These are phyloP conservation scores for Cantharis rustica DNA, from an alignment of 2,888 invertebrate species.

Conservation along the genomic window DNA sequence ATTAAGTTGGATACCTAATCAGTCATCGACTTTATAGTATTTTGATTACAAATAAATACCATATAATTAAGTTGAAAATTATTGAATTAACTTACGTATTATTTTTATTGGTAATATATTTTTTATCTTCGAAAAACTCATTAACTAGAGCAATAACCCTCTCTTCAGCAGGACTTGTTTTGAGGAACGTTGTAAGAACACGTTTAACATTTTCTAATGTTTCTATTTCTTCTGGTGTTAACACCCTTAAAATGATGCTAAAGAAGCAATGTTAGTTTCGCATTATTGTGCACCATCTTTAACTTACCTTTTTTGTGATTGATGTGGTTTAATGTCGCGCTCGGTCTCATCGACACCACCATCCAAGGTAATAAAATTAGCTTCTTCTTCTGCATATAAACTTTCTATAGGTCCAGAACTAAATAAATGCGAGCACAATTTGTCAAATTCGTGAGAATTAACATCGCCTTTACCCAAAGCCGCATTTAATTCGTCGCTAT, in stretches of 20 bases:
- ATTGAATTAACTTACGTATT: slow-evolving; percentile 44
- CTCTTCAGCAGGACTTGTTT: slow-evolving; percentile 40
- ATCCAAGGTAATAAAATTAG: not conserved
- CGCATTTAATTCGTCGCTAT: slow-evolving; percentile 40
- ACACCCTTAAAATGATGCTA: not conserved
- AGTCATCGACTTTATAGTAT: too few species aligned
- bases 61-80: too few species aligned
- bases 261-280: not conserved
- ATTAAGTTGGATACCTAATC: too few species aligned
- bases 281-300: not conserved
- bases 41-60: too few species aligned
- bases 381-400: not conserved
- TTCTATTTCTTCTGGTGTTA: slow-evolving; percentile 16
- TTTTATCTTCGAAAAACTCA: slow-evolving; percentile 39
- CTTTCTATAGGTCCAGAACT: not conserved
- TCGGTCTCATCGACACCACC: not conserved
- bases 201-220: slow-evolving; percentile 36
- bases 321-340: not conserved
- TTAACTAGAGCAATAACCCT: slow-evolving; percentile 38
- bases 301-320: not conserved
- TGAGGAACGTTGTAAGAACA: slow-evolving; percentile 43
- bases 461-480: slow-evolving; percentile 35
- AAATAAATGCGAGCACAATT: slow-evolving; percentile 37
- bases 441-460: slow-evolving; percentile 48
- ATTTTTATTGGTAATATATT: slow-evolving; percentile 33